A percentile compares a stretch with the other conserved stretches of the same genome.
phyloP scores from a whole-genome alignment of 1,140 invertebrate genomes.

The Achatina immaculata region DNA sequence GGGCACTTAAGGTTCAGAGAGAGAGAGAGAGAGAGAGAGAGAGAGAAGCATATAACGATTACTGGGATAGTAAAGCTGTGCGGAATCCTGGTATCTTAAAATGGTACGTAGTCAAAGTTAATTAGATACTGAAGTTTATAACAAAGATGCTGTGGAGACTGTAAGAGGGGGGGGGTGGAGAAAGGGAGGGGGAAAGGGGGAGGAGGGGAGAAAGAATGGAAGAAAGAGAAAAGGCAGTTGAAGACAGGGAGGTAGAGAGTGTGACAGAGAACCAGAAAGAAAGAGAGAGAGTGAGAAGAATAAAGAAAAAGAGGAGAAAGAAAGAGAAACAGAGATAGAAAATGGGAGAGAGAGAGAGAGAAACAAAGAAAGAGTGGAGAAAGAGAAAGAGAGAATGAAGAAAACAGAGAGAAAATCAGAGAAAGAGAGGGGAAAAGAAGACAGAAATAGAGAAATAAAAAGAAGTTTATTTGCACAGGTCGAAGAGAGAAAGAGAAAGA shows the following conservation, averaged over 20 bases:
- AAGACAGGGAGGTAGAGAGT: neutral
- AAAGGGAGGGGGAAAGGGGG: neutral
- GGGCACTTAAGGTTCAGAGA: too few relatives aligned
- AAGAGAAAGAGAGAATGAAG: too few relatives aligned
- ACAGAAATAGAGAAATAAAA: conserved; percentile 1
- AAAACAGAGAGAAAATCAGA: neutral
- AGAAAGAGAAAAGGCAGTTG: neutral
- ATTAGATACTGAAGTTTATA: too few relatives aligned
- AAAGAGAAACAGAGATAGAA: neutral
- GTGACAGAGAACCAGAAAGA: neutral
- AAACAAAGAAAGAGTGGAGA: too few relatives aligned
- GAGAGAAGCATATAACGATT: too few relatives aligned
- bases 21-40: too few relatives aligned
- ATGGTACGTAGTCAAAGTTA: too few relatives aligned
- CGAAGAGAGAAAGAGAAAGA: neutral
- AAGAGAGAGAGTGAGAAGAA: conserved; percentile 17
- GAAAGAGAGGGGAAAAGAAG: neutral
- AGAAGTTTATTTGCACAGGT: too few relatives aligned
- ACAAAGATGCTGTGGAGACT: too few relatives aligned
- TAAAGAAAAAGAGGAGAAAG: conserved; percentile 13
- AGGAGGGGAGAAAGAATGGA: neutral
- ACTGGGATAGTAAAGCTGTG: too few relatives aligned
- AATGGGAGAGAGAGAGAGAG: neutral
- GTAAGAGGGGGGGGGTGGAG: neutral
- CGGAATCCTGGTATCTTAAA: too few relatives aligned